Conservation (phyloP, 2,113 vertebrate species). For the Climacteris rufus region DNA sequence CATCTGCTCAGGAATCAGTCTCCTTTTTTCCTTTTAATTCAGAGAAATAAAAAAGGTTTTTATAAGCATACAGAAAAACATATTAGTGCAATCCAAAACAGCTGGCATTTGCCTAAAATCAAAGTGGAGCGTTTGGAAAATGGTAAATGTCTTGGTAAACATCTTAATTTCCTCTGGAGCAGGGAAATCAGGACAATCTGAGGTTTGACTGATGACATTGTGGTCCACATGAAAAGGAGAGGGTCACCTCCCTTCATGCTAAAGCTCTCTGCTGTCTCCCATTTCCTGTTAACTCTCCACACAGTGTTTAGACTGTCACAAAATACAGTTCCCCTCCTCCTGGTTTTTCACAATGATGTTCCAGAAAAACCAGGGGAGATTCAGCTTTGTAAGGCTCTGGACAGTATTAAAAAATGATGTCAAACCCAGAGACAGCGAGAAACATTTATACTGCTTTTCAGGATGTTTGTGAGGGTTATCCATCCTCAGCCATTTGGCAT, state of each 20-base stretch:
- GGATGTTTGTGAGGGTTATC: background rate
- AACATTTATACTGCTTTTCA: background rate
- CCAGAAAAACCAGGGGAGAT: background rate
- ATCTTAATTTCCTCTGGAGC: background rate
- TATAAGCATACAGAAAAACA: background rate
- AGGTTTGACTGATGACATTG: background rate
- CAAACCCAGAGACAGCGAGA: background rate
- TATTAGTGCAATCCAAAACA: background rate
- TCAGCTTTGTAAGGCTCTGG: background rate
- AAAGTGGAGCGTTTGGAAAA: background rate
- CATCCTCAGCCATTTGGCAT: background rate
- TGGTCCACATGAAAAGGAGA: background rate
- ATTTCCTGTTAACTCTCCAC: background rate
- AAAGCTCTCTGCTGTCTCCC: background rate
- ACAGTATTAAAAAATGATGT: background rate
- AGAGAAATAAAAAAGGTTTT: accelerated
- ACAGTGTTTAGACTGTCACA: background rate
- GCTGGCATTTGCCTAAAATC: background rate
- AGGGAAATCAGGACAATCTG: background rate
- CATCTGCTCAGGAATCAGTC: background rate
- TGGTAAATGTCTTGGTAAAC: background rate
- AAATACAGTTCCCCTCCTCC: background rate
- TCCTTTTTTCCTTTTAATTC: background rate
- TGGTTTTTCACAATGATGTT: background rate
- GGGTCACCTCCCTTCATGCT: background rate